Conservation (phyloP, 2,797 vertebrate species). For the Petrocephalus schoutedeni region DNA sequence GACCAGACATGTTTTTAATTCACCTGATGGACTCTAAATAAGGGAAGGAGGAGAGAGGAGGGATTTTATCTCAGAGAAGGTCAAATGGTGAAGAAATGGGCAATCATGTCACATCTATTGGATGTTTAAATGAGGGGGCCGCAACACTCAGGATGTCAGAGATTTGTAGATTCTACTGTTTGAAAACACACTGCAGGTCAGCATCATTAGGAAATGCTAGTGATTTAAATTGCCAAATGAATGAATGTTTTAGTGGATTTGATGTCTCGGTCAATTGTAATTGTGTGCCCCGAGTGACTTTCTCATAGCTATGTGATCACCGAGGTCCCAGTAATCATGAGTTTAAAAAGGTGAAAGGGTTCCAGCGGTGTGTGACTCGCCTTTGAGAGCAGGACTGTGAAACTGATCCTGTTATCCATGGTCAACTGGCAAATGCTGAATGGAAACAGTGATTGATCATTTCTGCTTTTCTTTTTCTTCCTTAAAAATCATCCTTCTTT, state of each 20-base stretch:
- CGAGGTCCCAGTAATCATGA: not conserved
- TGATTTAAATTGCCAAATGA: not conserved
- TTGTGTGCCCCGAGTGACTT: not conserved
- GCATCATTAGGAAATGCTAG: not conserved
- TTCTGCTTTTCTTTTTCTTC: not conserved
- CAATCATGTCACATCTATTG: not conserved
- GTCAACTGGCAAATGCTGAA: not conserved
- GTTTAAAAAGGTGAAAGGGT: conserved; percentile 4
- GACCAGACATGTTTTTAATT: conserved; percentile 42
- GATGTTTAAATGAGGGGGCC: not conserved
- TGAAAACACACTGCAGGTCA: not conserved
- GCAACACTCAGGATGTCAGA: not conserved
- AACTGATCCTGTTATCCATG: not conserved
- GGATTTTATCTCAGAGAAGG: conserved; percentile 50
- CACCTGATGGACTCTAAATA: conserved; percentile 45
- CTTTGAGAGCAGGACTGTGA: not conserved
- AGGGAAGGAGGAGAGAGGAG: conserved; percentile 51
- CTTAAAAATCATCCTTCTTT: not conserved
- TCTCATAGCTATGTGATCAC: not conserved
- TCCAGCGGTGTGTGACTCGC: not conserved
- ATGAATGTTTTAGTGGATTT: not conserved
- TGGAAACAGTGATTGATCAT: not conserved
- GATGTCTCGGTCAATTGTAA: not conserved
- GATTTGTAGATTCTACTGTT: not conserved
- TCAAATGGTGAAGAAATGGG: conserved; percentile 37